Conservation (phyloP, 2,113 vertebrate genomes). For the Neogobius melanostomus region DNA sequence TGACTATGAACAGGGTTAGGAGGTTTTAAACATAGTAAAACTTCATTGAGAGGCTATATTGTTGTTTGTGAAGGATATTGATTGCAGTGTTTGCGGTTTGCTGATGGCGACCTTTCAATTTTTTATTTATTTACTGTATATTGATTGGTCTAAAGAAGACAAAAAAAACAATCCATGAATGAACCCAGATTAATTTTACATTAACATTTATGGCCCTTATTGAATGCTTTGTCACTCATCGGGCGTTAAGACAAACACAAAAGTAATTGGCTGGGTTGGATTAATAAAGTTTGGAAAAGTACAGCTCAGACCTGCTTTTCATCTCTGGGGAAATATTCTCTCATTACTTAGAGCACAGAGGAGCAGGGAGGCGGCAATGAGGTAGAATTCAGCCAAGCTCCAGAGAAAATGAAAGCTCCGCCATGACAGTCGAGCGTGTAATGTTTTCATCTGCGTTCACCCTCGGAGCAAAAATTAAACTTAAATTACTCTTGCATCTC, state of each 20-base stretch:
- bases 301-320: constrained; percentile 56
- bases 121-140: neutral
- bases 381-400: constrained; percentile 64
- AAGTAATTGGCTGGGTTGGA: constrained; percentile 64
- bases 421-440: constrained; percentile 61
- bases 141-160: neutral
- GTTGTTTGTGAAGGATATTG: no score
- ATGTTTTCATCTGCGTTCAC: constrained; percentile 67
- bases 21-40: no score
- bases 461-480: constrained; percentile 65
- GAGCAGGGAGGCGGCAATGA: constrained; percentile 71
- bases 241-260: constrained; percentile 53
- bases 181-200: constrained; percentile 43
- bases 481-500: constrained; percentile 47
- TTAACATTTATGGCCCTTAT: constrained; percentile 58
- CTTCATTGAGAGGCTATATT: no score
- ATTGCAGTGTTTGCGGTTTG: no score
- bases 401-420: constrained; percentile 71
- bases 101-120: no score
- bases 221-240: constrained; percentile 48
- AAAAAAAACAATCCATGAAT: constrained; percentile 17
- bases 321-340: constrained; percentile 78
- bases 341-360: constrained; percentile 66
- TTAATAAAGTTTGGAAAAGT: constrained; percentile 75
- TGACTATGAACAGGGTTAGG: no score